phyloP scores from a whole-genome alignment of 1,140 invertebrate species.

The Eciton burchellii region DNA sequence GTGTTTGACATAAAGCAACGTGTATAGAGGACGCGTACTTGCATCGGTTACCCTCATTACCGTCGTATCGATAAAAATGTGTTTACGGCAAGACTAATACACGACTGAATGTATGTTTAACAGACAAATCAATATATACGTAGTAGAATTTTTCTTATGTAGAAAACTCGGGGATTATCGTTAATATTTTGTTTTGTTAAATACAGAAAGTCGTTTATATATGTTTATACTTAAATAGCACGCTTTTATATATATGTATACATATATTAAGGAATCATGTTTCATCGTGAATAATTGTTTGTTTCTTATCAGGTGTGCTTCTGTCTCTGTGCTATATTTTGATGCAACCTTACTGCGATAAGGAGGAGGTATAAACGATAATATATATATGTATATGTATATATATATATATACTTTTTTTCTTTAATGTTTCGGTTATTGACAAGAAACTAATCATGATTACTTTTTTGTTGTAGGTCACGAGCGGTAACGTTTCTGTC shows the following conservation, averaged over 20 bases:
- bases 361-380: constrained; percentile 57
- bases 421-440: no score
- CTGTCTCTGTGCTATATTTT: constrained; percentile 47
- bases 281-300: constrained; percentile 27
- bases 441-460: not conserved
- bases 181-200: not conserved
- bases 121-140: not conserved
- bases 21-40: not conserved
- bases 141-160: not conserved
- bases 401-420: no score
- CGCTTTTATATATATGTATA: no score
- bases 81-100: not conserved
- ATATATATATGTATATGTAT: no score
- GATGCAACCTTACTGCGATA: constrained; percentile 53
- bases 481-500: constrained; percentile 56
- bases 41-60: not conserved
- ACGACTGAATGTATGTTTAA: not conserved
- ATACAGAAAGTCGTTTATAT: not conserved
- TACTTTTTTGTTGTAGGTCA: constrained; percentile 32
- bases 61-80: not conserved
- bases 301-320: constrained; percentile 52
- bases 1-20: not conserved
- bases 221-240: not conserved
- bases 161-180: not conserved
- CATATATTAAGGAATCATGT: no score